Evolutionary conservation across 2,113 vertebrate species (phyloP).

Genomic region (Channa argus): DNA sequence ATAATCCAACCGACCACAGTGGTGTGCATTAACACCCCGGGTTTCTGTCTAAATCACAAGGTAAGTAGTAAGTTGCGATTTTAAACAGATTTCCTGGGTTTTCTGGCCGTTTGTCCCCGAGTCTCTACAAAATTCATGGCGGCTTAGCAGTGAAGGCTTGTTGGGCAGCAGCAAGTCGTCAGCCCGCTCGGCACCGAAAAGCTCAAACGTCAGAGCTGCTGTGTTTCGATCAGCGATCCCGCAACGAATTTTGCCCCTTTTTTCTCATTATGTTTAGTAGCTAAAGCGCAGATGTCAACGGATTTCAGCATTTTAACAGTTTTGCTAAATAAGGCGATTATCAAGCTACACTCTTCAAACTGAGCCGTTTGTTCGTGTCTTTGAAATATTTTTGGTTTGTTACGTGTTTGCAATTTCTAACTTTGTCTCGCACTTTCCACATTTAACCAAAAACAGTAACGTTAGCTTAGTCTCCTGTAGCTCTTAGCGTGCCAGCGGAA

Average conservation of each 20-base stretch:
- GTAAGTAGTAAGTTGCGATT: conserved; percentile 71
- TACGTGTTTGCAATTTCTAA: neutral
- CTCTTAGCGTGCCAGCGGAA: conserved; percentile 69
- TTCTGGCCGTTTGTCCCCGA: conserved; percentile 78
- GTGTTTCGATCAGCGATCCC: too few species aligned
- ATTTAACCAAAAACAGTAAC: neutral
- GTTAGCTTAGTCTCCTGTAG: conserved; percentile 21
- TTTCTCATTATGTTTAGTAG: neutral
- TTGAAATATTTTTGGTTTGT: rapidly evolving
- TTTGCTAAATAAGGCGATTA: conserved; percentile 46
- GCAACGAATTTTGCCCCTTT: neutral
- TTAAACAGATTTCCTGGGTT: conserved; percentile 58
- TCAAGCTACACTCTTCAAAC: conserved; percentile 35
- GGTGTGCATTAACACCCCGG: conserved; percentile 28
- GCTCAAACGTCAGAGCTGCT: neutral
- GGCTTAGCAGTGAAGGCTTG: conserved; percentile 80
- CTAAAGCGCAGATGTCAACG: neutral
- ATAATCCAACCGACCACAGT: conserved; percentile 19
- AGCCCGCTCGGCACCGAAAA: conserved; percentile 57
- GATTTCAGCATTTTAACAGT: conserved; percentile 13
- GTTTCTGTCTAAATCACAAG: conserved; percentile 48
- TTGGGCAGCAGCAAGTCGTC: conserved; percentile 70
- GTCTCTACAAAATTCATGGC: conserved; percentile 83
- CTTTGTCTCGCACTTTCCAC: neutral
- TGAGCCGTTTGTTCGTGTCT: neutral